These are phyloP conservation scores for Pseudomyrmex sp. DNA, from an alignment of 1,140 invertebrate species.

Conservation along the genomic window DNA sequence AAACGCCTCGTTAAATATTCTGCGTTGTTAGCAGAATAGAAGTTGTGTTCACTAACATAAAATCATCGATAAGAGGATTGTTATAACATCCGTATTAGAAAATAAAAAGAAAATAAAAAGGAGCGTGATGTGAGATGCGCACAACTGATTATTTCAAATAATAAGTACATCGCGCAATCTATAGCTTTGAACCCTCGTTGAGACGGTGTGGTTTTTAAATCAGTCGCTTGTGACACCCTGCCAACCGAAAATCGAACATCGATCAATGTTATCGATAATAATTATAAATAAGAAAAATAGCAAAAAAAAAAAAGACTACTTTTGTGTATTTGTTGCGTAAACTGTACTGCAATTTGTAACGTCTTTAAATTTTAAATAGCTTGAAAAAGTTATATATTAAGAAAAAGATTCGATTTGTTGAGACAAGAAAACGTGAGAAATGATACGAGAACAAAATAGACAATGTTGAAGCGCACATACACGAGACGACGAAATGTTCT, in stretches of 20 bases:
- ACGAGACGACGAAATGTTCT: slow-evolving; percentile 17
- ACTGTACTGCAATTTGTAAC: slow-evolving; percentile 18
- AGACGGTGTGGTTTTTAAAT: slow-evolving; percentile 24
- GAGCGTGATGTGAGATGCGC: neutral
- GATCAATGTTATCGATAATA: slow-evolving; percentile 35
- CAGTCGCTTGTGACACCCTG: slow-evolving; percentile 24
- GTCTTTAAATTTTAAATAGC: slow-evolving; percentile 13
- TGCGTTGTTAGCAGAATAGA: slow-evolving; percentile 47
- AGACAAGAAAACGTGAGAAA: neutral
- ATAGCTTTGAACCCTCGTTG: slow-evolving; percentile 14
- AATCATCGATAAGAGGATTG: slow-evolving; percentile 38
- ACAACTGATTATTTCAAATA: neutral
- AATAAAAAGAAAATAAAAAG: slow-evolving; percentile 17
- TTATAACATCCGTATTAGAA: slow-evolving; percentile 30
- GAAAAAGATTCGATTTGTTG: slow-evolving; percentile 4
- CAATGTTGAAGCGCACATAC: slow-evolving; percentile 26
- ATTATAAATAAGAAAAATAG: slow-evolving; percentile 16
- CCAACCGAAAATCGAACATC: slow-evolving; percentile 37
- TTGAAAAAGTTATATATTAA: slow-evolving; percentile 8
- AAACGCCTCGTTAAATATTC: slow-evolving; percentile 45
- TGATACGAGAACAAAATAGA: neutral
- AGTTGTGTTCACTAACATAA: slow-evolving; percentile 60
- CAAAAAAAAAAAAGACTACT: slow-evolving; percentile 5
- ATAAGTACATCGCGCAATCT: neutral
- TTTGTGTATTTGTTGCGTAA: slow-evolving; percentile 34